Percentiles rank a stretch among this genome's conserved stretches.
Conservation (phyloP, 1,140 invertebrate genomes). For the Wiebesia pumilae region DNA sequence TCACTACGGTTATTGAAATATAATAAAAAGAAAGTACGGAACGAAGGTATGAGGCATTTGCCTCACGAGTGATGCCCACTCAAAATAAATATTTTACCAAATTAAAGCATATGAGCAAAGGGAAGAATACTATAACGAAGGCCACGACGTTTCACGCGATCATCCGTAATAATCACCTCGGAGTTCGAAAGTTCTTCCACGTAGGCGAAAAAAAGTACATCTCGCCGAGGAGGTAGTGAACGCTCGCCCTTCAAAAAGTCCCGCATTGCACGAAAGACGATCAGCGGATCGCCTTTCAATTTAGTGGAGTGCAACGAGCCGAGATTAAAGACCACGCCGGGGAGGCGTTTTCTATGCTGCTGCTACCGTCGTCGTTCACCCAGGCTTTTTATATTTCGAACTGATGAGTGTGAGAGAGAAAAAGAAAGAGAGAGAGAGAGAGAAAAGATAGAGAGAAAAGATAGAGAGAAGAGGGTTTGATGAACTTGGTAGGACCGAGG, state of each 20-base stretch:
- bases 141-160: background rate
- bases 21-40: background rate
- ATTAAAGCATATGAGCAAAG: background rate
- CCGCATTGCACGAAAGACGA: background rate
- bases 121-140: background rate
- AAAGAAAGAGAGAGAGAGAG: background rate
- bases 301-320: conserved; percentile 52
- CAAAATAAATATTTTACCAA: background rate
- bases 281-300: conserved; percentile 63
- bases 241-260: background rate
- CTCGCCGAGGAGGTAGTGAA: background rate
- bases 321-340: conserved; percentile 44
- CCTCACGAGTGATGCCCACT: background rate
- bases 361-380: background rate
- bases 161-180: background rate
- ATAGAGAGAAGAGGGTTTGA: conserved; percentile 30
- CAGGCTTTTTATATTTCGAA: conserved; percentile 33
- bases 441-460: background rate
- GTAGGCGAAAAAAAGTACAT: background rate
- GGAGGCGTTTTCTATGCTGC: background rate
- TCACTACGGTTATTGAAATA: too few relatives aligned
- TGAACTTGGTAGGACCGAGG: conserved; percentile 34
- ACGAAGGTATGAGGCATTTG: background rate
- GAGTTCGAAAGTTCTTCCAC: background rate
- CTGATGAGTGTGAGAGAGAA: too few relatives aligned